phyloP scores from a whole-genome alignment of 2,797 vertebrate genomes.

The Scolopax bukidnonensis region DNA sequence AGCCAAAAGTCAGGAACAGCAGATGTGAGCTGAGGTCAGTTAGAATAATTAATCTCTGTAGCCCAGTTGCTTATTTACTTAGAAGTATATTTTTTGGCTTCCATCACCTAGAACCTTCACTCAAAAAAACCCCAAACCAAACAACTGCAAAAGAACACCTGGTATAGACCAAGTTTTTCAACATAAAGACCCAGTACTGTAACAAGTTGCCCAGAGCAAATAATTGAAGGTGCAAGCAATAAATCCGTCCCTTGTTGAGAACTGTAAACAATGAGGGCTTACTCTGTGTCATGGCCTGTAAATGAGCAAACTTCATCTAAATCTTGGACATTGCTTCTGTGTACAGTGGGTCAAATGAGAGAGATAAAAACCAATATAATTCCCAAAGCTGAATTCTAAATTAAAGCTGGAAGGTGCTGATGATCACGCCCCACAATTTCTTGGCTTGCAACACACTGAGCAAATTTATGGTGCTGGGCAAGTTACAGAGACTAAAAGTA shows the following conservation, averaged over 20 bases:
- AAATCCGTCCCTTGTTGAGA: background rate
- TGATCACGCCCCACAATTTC: background rate
- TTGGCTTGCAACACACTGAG: background rate
- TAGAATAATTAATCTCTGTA: constrained; percentile 21
- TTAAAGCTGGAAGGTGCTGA: background rate
- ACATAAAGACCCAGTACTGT: background rate
- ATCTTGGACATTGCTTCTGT: background rate
- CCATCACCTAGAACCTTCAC: background rate
- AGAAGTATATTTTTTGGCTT: background rate
- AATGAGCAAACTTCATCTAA: background rate
- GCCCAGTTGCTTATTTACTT: background rate
- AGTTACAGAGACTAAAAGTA: background rate
- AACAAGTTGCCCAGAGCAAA: background rate
- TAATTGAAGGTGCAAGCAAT: background rate
- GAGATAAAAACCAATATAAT: background rate
- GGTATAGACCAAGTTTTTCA: background rate
- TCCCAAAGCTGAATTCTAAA: background rate
- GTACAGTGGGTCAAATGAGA: background rate
- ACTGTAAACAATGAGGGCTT: background rate
- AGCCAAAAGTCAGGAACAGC: constrained; percentile 19
- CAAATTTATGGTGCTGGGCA: background rate
- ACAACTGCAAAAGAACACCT: background rate
- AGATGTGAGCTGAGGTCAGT: constrained; percentile 13
- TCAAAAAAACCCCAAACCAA: background rate
- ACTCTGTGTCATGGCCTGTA: background rate